A percentile compares a stretch with the other conserved stretches of the same genome.
Evolutionary conservation across 2,113 vertebrate genomes (phyloP).

Genomic region (Clarias batrachus): DNA sequence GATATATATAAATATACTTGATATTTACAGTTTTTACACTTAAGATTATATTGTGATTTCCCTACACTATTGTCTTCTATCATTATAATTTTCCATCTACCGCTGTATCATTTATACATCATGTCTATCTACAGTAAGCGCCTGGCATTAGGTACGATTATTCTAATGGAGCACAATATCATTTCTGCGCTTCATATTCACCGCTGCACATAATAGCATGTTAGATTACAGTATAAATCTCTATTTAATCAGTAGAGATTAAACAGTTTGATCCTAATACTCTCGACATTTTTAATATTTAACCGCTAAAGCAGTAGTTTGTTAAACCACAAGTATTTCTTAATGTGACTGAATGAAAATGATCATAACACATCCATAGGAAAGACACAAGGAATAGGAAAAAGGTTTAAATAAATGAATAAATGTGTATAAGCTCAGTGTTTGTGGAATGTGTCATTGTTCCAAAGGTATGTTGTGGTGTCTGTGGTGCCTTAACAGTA

Average conservation of each 20-base stretch:
- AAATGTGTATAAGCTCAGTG: background rate
- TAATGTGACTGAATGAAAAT: background rate
- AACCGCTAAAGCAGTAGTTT: background rate
- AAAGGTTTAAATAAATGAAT: background rate
- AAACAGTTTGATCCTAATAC: background rate
- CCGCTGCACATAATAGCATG: background rate
- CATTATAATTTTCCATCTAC: background rate
- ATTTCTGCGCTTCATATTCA: background rate
- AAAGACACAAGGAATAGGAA: background rate
- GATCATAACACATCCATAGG: background rate
- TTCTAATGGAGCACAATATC: background rate
- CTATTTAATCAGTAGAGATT: background rate
- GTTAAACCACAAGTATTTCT: background rate
- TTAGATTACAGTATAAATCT: background rate
- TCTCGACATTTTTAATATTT: background rate
- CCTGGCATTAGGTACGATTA: background rate
- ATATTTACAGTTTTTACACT: background rate
- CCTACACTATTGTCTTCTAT: background rate
- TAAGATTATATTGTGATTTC: background rate
- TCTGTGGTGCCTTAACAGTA: constrained; percentile 58
- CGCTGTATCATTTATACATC: constrained; percentile 18
- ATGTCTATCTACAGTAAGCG: background rate
- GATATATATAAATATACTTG: constrained; percentile 6
- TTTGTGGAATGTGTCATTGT: constrained; percentile 37
- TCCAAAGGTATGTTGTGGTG: constrained; percentile 49